Percentiles rank a stretch among this genome's conserved stretches.
Evolutionary conservation across 2,888 invertebrate genomes (phyloP).

Genomic region (Phytoseiulus persimilis): DNA sequence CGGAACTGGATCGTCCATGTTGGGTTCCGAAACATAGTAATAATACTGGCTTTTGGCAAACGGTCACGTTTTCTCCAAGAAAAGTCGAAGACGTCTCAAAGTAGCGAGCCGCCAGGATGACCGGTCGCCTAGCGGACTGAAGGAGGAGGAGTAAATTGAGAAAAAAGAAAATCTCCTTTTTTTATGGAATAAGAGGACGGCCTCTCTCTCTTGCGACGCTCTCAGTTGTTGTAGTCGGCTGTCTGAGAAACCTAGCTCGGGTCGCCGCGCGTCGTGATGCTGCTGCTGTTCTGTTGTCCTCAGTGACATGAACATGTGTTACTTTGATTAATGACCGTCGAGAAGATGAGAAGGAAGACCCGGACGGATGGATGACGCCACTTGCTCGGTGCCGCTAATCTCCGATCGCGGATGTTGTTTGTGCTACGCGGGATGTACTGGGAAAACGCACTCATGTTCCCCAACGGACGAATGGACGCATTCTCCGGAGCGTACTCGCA

Average conservation of each 20-base stretch:
- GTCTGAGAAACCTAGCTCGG: background rate
- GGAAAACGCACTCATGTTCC: background rate
- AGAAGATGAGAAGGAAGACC: background rate
- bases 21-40: background rate
- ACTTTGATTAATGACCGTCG: slow-evolving; percentile 37
- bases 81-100: too few species aligned
- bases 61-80: too few species aligned
- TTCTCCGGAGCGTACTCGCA: background rate
- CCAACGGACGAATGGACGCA: background rate
- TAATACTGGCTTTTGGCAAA: too few species aligned
- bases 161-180: background rate
- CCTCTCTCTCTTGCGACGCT: background rate
- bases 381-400: background rate
- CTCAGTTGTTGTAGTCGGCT: background rate
- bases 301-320: slow-evolving; percentile 38
- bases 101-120: too few species aligned
- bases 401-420: background rate
- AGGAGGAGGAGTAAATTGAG: background rate
- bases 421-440: background rate
- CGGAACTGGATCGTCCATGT: background rate
- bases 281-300: slow-evolving; percentile 21
- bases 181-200: background rate
- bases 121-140: too few species aligned
- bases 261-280: background rate
- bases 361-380: slow-evolving; percentile 5